Evolutionary conservation across 2,113 vertebrate species (phyloP), one percentile per base, ranked within the genome.

Genomic region (Dunckerocampus dactyliophorus): DNA sequence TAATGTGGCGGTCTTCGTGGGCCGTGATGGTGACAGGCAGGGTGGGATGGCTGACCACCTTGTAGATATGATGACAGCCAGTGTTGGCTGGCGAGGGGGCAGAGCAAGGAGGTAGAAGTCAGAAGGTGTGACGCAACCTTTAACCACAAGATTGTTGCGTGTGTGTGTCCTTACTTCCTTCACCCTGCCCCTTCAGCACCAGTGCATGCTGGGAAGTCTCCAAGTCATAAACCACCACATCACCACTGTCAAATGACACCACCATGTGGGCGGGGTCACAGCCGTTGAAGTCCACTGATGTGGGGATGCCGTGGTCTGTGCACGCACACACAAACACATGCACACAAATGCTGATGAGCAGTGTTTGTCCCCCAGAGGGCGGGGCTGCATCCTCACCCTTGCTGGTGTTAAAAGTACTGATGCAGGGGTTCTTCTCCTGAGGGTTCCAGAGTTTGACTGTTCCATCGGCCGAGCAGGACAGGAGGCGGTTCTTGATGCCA

Each of bases 251-350:
- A 79, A 96, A 98, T 60, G 97, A 95, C 34, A 92, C 89, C 79
- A 97, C 94, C 91, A 97, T 94, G 82, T 96, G 94, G 83, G 95
- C 96, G 72, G 96, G 96, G 79, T 99, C 97, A 81, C 95, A 98
- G 31, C 96, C 95, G 80, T 94, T 95, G 51, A 98, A 99, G 87
- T 99, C 95, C 65, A 99, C 91, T 0, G 95, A 92, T 13, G 97
- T 98, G 65, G 97, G 97, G 81, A 94, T 82, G 54, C 95, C 97
- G 72, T 94, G 91, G 47, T 94, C 97, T 99, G 74, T 39, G 64
- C 7, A 55, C 3, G 64, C 50, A 62, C 54, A 65, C 59, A 48
- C 39, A n/a, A n/a, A 59, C 56, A 50, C 31, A 54, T 45, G 48
- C 55, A 48, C 22, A 60, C 37, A 53, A 8, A n/a, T n/a, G 63